Percentiles rank a stretch among this genome's conserved stretches.
These are phyloP conservation scores for Graphium colonna DNA, from an alignment of 2,888 invertebrate genomes.

Conservation along the genomic window DNA sequence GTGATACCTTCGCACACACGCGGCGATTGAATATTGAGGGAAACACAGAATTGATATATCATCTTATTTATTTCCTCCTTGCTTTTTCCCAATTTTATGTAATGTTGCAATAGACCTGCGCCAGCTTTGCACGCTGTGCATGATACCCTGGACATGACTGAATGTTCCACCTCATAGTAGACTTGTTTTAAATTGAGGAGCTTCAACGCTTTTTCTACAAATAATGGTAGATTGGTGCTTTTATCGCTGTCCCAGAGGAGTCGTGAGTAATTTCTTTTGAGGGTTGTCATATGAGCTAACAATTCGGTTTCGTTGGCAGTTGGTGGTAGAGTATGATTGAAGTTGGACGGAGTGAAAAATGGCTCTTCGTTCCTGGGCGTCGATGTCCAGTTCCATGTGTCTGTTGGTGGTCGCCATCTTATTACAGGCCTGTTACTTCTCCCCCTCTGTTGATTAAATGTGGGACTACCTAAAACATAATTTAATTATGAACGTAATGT, in stretches of 20 bases:
- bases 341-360: conserved; percentile 67
- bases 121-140: conserved; percentile 95
- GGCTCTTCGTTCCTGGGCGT: conserved; percentile 62
- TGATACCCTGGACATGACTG: conserved; percentile 94
- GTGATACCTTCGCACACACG: conserved; percentile 95
- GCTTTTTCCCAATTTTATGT: conserved; percentile 90
- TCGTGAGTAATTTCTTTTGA: conserved; percentile 74
- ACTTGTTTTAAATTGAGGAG: conserved; percentile 90
- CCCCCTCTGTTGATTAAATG: conserved; percentile 62
- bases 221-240: conserved; percentile 85
- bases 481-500: too few species aligned
- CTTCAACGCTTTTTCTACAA: conserved; percentile 91
- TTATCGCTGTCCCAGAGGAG: conserved; percentile 88
- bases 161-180: conserved; percentile 91
- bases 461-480: conserved; percentile 60
- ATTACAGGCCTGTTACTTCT: conserved; percentile 60
- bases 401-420: conserved; percentile 71
- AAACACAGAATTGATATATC: conserved; percentile 92
- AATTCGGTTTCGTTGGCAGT: conserved; percentile 72
- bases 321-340: conserved; percentile 73
- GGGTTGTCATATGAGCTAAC: conserved; percentile 63
- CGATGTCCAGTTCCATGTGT: conserved; percentile 69
- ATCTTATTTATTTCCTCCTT: conserved; percentile 91
- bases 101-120: conserved; percentile 91
- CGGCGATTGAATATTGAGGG: conserved; percentile 91